Conservation (phyloP, 2,113 vertebrate genomes). For the Ia io region DNA sequence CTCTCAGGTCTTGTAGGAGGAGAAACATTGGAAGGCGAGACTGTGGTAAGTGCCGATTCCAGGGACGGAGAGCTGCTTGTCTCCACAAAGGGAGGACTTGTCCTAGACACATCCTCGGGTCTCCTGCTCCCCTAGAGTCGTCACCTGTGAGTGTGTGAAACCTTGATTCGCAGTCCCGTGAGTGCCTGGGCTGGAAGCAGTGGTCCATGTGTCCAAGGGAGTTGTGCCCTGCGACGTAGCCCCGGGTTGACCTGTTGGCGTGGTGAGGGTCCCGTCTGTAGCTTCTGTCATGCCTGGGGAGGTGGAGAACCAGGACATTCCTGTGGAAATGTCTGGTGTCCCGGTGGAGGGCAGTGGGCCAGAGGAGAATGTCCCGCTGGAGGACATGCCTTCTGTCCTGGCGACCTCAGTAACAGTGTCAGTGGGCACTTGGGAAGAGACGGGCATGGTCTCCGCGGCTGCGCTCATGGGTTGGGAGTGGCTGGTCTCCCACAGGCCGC, state of each 20-base stretch:
- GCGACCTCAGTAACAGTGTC: rapidly evolving
- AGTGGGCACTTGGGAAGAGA: neutral
- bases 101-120: rapidly evolving
- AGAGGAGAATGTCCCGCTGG: too few species aligned
- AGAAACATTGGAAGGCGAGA: rapidly evolving
- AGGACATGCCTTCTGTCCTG: rapidly evolving
- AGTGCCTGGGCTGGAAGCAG: rapidly evolving
- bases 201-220: rapidly evolving
- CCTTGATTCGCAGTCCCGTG: rapidly evolving
- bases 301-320: rapidly evolving
- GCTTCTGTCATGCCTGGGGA: neutral
- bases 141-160: neutral
- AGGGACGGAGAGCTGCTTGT: neutral
- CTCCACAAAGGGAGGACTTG: neutral
- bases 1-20: too few species aligned
- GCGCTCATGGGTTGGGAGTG: rapidly evolving
- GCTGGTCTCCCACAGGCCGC: too few species aligned
- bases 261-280: rapidly evolving
- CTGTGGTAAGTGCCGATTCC: rapidly evolving
- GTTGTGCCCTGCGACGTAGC: neutral
- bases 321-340: neutral
- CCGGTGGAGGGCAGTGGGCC: rapidly evolving
- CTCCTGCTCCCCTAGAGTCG: rapidly evolving
- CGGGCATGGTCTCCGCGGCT: rapidly evolving
- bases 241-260: rapidly evolving